A percentile compares a stretch with the other conserved stretches of the same genome.
These are phyloP conservation scores for Chrysomela aeneicollis DNA, from an alignment of 2,888 invertebrate species.

Conservation along the genomic window DNA sequence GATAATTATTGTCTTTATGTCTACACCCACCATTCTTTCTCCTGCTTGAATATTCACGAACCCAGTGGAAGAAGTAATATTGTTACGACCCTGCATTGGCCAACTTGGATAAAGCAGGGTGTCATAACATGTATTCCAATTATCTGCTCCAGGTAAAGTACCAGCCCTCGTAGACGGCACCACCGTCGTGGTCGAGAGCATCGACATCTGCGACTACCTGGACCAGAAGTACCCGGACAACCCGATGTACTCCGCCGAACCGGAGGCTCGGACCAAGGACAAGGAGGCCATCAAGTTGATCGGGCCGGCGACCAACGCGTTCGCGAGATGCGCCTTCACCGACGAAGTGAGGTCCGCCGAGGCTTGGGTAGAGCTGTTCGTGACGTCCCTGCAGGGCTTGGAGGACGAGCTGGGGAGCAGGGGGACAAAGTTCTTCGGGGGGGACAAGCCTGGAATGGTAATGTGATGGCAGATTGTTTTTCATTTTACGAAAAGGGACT, in stretches of 20 bases:
- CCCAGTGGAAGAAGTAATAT: too few relatives aligned
- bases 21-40: too few relatives aligned
- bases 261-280: slow-evolving; percentile 53
- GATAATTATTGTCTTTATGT: too few relatives aligned
- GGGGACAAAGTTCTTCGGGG: slow-evolving; percentile 52
- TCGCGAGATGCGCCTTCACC: slow-evolving; percentile 44
- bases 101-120: too few relatives aligned
- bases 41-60: too few relatives aligned
- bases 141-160: slow-evolving; percentile 60
- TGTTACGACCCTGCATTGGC: too few relatives aligned
- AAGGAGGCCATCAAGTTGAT: slow-evolving; percentile 54
- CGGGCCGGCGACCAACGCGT: slow-evolving; percentile 45
- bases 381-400: slow-evolving; percentile 49
- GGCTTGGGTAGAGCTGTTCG: slow-evolving; percentile 53
- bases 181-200: slow-evolving; percentile 64
- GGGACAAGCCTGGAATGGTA: slow-evolving; percentile 55
- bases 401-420: slow-evolving; percentile 52
- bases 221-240: slow-evolving; percentile 65
- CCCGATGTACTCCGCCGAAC: slow-evolving; percentile 62
- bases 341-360: slow-evolving; percentile 48
- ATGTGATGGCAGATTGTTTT: neutral
- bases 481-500: neutral
- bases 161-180: slow-evolving; percentile 61
- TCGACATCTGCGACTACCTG: slow-evolving; percentile 65
- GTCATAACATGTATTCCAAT: too few relatives aligned